Conservation (phyloP, 2,888 invertebrate genomes). For the Lasioglossum leucozonium region DNA sequence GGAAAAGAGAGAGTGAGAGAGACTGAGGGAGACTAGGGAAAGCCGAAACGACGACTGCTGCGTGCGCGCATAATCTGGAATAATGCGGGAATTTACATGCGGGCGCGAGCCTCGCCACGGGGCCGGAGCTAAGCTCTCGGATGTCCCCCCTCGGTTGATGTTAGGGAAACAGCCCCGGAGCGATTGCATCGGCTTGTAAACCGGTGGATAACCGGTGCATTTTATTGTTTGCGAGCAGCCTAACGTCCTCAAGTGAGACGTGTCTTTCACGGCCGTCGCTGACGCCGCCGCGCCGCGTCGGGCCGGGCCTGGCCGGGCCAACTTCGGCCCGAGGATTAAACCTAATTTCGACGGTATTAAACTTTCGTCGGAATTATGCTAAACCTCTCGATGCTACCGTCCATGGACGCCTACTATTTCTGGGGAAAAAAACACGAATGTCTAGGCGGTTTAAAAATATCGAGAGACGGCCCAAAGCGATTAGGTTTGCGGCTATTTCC, state of each 20-base stretch:
- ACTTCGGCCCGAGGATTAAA: constrained; percentile 26
- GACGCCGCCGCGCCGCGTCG: background rate
- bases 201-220: constrained; percentile 61
- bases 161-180: constrained; percentile 36
- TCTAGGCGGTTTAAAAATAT: background rate
- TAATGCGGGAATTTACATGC: constrained; percentile 68
- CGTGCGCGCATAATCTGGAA: constrained; percentile 40
- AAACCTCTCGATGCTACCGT: background rate
- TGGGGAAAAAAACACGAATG: background rate
- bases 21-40: background rate
- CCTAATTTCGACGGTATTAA: constrained; percentile 44
- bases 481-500: too few relatives aligned
- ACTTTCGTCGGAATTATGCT: constrained; percentile 36
- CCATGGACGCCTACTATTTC: background rate
- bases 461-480: background rate
- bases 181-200: constrained; percentile 61
- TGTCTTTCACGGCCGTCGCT: constrained; percentile 22
- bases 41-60: constrained; percentile 13
- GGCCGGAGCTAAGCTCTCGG: constrained; percentile 33
- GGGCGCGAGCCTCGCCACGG: constrained; percentile 38
- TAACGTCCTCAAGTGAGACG: constrained; percentile 31
- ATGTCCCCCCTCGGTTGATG: constrained; percentile 6
- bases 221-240: constrained; percentile 51
- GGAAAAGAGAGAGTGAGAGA: too few relatives aligned
- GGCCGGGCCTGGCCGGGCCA: too few relatives aligned